Percentiles rank a stretch among this genome's conserved stretches.
phyloP scores from a whole-genome alignment of 2,113 vertebrate species.

The Notiomystis cincta region DNA sequence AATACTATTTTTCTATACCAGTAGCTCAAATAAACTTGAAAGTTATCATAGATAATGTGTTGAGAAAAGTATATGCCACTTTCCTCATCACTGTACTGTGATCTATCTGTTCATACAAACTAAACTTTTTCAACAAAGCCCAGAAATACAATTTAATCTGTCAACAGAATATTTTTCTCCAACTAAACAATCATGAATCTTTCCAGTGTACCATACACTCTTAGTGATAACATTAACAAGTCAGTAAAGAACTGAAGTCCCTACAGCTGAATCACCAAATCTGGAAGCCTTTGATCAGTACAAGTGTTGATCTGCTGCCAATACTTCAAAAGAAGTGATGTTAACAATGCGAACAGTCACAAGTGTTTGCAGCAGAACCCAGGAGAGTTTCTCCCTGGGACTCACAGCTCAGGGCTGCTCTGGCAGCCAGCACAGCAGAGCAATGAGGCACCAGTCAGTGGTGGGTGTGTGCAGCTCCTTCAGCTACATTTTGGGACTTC shows the following conservation, averaged over 20 bases:
- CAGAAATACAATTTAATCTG: neutral
- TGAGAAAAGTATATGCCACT: neutral
- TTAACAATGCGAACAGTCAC: neutral
- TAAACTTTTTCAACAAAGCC: neutral
- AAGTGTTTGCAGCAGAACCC: neutral
- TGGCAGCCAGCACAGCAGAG: neutral
- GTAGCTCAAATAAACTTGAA: neutral
- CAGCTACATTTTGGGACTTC: neutral
- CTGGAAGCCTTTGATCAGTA: neutral
- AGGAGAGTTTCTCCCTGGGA: neutral
- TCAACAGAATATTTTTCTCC: neutral
- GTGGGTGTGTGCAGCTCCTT: no score
- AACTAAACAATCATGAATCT: neutral
- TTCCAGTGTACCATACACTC: neutral
- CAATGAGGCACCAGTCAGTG: accelerated
- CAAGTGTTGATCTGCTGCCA: neutral
- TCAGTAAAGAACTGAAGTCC: neutral
- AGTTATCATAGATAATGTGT: neutral
- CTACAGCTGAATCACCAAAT: neutral
- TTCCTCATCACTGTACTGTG: neutral
- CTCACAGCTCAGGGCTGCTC: neutral
- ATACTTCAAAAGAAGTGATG: neutral
- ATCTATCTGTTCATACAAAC: neutral
- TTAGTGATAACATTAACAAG: neutral
- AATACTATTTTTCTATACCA: neutral